phyloP scores from a whole-genome alignment of 23 tunicate genomes.

The Botrylloides violaceus region DNA sequence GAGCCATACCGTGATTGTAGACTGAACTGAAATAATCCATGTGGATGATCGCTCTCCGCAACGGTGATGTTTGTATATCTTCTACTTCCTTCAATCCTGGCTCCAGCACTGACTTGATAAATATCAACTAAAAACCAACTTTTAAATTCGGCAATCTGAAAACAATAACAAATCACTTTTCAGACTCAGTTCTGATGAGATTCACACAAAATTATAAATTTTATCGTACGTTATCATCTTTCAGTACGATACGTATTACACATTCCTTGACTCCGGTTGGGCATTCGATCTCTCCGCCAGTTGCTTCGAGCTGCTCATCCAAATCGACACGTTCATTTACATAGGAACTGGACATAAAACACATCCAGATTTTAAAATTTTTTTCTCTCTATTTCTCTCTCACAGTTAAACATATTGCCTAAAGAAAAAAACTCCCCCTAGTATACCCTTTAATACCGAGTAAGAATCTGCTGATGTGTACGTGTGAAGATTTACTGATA shows the following conservation, averaged over 20 bases:
- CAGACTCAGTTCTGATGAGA: no score
- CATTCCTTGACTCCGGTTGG: constrained; percentile 24
- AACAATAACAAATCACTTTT: not conserved
- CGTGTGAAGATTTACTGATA: no score
- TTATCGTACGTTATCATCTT: constrained; percentile 46
- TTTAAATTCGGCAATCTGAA: constrained; percentile 67
- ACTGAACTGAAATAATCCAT: constrained; percentile 51
- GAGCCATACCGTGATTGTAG: constrained; percentile 49
- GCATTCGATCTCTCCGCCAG: constrained; percentile 36
- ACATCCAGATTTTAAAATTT: not conserved
- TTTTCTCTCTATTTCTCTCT: not conserved
- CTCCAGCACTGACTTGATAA: constrained; percentile 53
- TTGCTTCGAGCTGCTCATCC: constrained; percentile 29
- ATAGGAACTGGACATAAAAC: not conserved
- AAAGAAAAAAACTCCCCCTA: not conserved
- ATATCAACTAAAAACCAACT: constrained; percentile 32
- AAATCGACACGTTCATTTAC: not conserved
- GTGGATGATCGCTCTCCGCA: constrained; percentile 60
- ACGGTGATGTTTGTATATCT: constrained; percentile 46
- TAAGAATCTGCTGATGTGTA: no score
- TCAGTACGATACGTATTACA: constrained; percentile 26
- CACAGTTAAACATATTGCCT: not conserved
- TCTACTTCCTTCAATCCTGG: constrained; percentile 30
- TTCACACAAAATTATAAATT: no score
- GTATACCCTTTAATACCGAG: no score